Conservation (phyloP, 2,797 vertebrate species). For the Gila robusta region DNA sequence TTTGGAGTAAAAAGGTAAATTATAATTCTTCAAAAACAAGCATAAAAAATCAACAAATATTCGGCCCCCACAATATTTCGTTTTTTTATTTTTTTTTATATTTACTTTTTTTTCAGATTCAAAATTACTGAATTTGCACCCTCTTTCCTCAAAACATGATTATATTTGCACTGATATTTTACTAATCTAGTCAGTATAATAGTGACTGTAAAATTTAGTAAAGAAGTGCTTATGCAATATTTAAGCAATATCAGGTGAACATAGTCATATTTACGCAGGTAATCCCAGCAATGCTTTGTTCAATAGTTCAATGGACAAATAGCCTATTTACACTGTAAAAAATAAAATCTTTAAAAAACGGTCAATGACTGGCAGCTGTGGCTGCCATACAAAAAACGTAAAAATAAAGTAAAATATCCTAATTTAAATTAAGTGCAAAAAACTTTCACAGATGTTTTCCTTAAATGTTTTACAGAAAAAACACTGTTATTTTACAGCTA, state of each 20-base stretch:
- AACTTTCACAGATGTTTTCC: too few relatives aligned
- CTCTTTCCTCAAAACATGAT: too few relatives aligned
- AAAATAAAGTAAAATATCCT: too few relatives aligned
- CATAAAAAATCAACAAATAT: not conserved
- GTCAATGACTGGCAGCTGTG: too few relatives aligned
- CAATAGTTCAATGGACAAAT: not conserved
- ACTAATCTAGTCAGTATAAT: not conserved
- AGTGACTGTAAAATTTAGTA: too few relatives aligned
- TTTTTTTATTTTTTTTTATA: too few relatives aligned
- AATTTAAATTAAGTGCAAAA: too few relatives aligned
- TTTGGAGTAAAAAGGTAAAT: not conserved
- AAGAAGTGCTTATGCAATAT: not conserved
- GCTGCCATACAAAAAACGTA: too few relatives aligned
- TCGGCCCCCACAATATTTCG: not conserved
- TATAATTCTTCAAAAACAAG: not conserved
- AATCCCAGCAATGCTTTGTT: not conserved
- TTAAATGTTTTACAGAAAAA: too few relatives aligned
- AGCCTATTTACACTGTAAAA: not conserved
- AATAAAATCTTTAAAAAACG: too few relatives aligned
- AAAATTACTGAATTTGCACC: not conserved
- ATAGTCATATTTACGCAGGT: not conserved
- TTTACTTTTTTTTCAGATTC: too few relatives aligned
- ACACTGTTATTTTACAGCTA: too few relatives aligned
- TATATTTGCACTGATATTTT: not conserved
- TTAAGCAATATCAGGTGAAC: not conserved